Percentiles rank a stretch among this genome's conserved stretches.
These are phyloP conservation scores for Clavelina lepadiformis DNA, from an alignment of 23 tunicate species.

Conservation along the genomic window DNA sequence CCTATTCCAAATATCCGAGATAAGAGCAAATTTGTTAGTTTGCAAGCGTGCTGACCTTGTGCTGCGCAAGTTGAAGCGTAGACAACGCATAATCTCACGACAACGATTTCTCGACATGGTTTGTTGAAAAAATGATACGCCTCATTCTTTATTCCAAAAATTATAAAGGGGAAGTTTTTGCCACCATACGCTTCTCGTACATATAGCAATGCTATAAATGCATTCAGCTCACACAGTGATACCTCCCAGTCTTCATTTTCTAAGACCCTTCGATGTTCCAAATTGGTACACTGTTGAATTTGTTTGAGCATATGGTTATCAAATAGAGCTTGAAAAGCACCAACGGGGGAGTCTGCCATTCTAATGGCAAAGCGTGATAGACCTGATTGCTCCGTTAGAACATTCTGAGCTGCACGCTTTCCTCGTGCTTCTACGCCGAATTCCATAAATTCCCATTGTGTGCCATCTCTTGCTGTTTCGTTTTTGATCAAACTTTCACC, in stretches of 20 bases:
- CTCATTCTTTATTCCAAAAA: slow-evolving; percentile 13
- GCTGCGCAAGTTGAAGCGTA: slow-evolving; percentile 14
- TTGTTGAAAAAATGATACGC: slow-evolving; percentile 12
- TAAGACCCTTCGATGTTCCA: slow-evolving; percentile 6
- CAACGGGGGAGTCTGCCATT: slow-evolving; percentile 16
- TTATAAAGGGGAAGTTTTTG: slow-evolving; percentile 13
- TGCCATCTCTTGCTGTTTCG: slow-evolving; percentile 26
- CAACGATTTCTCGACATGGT: slow-evolving; percentile 16
- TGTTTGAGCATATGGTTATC: slow-evolving; percentile 6
- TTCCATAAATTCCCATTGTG: slow-evolving; percentile 17
- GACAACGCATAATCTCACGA: slow-evolving; percentile 7
- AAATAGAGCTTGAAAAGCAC: slow-evolving; percentile 27
- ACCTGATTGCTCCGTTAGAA: slow-evolving; percentile 20
- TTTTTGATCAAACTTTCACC: slow-evolving; percentile 26
- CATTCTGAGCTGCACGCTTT: slow-evolving; percentile 1
- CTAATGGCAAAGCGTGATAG: slow-evolving; percentile 13
- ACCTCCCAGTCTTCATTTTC: slow-evolving; percentile 11
- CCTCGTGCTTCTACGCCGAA: slow-evolving; percentile 17
- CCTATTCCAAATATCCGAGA: slow-evolving; percentile 18
- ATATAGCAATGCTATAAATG: slow-evolving; percentile 13
- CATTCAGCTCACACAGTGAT: slow-evolving; percentile 4
- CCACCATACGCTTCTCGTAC: slow-evolving; percentile 21
- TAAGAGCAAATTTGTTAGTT: slow-evolving; percentile 15
- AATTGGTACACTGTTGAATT: slow-evolving; percentile 19
- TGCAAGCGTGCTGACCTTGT: slow-evolving; percentile 14